A percentile compares a stretch with the other conserved stretches of the same genome.
phyloP scores from a whole-genome alignment of 2,888 invertebrate genomes.

The Disparrhopalites patrizii region DNA sequence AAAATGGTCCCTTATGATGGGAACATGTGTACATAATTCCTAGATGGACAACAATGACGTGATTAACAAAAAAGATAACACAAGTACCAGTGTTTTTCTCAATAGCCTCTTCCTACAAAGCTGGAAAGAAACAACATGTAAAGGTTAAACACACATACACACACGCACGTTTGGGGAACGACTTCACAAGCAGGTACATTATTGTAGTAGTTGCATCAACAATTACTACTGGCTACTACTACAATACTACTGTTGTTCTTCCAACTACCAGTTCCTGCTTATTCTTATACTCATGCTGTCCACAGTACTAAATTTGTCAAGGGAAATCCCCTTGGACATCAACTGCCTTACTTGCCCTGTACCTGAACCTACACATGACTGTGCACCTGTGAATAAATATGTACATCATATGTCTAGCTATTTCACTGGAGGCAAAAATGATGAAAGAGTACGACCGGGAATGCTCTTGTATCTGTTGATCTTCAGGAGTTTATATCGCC shows the following conservation, averaged over 20 bases:
- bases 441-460: conserved; percentile 6
- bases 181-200: too few relatives aligned
- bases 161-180: too few relatives aligned
- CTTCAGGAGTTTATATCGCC: conserved; percentile 5
- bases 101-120: neutral
- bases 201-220: too few relatives aligned
- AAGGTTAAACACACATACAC: neutral
- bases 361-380: too few relatives aligned
- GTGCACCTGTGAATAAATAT: too few relatives aligned
- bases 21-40: neutral
- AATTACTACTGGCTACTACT: neutral
- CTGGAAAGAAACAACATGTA: too few relatives aligned
- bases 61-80: conserved; percentile 4
- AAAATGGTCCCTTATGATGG: conserved; percentile 4
- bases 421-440: conserved; percentile 6
- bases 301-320: neutral
- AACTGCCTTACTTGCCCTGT: too few relatives aligned
- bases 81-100: conserved; percentile 1
- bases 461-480: conserved; percentile 4
- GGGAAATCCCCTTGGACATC: too few relatives aligned
- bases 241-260: neutral
- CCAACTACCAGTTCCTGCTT: neutral
- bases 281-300: neutral
- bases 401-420: too few relatives aligned
- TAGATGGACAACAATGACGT: conserved; percentile 10